phyloP scores from a whole-genome alignment of 2,797 vertebrate species.

The Antrozous pallidus region DNA sequence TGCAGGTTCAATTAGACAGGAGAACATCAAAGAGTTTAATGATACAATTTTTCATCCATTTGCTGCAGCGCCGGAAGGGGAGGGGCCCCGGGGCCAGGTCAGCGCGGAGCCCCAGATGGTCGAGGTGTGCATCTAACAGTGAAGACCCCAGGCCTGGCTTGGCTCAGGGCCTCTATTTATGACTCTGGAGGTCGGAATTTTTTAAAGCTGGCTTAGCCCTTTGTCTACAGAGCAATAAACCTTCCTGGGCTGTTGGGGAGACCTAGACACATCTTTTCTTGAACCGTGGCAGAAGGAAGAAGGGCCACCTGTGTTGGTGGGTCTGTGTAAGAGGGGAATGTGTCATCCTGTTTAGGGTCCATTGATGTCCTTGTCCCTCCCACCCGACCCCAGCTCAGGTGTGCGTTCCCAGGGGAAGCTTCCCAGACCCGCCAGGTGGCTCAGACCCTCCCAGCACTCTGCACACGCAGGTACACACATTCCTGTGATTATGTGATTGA shows the following conservation, averaged over 20 bases:
- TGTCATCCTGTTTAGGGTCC: not conserved
- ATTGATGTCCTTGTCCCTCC: not conserved
- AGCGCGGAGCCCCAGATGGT: not conserved
- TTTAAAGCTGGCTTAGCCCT: constrained; percentile 22
- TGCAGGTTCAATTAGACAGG: constrained; percentile 76
- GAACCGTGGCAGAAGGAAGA: not conserved
- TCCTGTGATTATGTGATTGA: not conserved
- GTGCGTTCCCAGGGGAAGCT: not conserved
- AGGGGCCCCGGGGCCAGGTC: constrained; percentile 31
- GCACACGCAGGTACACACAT: accelerated
- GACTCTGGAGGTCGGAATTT: not conserved
- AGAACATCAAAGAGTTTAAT: constrained; percentile 68
- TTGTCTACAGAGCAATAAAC: constrained; percentile 43
- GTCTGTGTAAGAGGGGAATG: not conserved
- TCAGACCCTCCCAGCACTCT: no score
- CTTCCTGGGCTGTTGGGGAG: not conserved
- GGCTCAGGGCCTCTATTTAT: constrained; percentile 42
- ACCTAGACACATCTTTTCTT: constrained; percentile 4
- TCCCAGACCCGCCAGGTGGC: accelerated
- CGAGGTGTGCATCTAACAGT: not conserved
- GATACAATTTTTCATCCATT: constrained; percentile 68
- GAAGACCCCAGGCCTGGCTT: not conserved
- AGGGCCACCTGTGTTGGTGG: not conserved
- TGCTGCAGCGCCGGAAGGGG: constrained; percentile 36
- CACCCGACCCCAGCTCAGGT: no score